Evolutionary conservation across 2,888 invertebrate species (phyloP), one percentile per base, ranked within the genome.

Genomic region (Drosophila formosana): DNA sequence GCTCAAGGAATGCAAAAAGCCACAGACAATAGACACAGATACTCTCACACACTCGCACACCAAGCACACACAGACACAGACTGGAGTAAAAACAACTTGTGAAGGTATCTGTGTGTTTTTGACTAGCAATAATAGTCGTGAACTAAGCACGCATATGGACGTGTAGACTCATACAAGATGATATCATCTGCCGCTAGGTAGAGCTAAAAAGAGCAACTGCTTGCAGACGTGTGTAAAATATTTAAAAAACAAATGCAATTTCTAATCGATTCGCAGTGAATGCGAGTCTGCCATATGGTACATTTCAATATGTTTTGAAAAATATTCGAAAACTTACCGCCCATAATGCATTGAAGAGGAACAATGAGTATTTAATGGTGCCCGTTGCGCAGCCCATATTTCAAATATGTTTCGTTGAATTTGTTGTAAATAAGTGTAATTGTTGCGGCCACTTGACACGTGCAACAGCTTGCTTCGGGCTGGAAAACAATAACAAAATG

Each of bases 301-400:
- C 2, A 45, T 50, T 56, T 75, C 61, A 32, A 13, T 26, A 43
- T 50, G 11, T 34, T 26, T 51, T 43, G 41, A 2, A 9, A 6
- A 53, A 45, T 52, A 61, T 32, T 55, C 3, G 9, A 25, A 32
- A 66, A 90, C 90, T 90, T 90, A 90, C 90, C 75, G 89, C 89
- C 91, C 90, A 90, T 67, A 90, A 66, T 57, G 88, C 80, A 75
- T 90, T 90, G 67, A 89, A 89, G 8, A 91, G 43, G 60, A 90
- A 89, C 60, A 90, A 68, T 34, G 87, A 64, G 63, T 84, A 90
- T 68, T 90, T 91, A 18, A 90, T 81, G 49, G 89, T 82, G 57
- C 89, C 90, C 45, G 90, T 91, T 46, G 91, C 90, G 71, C 90
- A 90, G 73, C 90, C 87, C 90, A 90, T 90, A 70, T 58, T 86